Percentiles rank a stretch among this genome's conserved stretches.
Evolutionary conservation across 2,113 vertebrate genomes (phyloP).

Genomic region (Lamprologus lemairii): DNA sequence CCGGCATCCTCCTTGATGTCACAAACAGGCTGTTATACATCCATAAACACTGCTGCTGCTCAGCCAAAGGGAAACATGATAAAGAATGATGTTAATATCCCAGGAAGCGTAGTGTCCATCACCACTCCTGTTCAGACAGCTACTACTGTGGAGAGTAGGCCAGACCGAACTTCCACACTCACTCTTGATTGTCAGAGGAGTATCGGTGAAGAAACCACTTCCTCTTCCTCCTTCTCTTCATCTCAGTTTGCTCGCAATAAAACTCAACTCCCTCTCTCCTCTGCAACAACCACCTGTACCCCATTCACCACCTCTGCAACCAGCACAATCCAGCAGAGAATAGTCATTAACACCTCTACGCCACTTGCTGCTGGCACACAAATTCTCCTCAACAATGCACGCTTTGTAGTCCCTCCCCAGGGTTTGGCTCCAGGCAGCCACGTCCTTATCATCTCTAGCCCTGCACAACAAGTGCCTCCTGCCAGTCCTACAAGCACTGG

Average conservation of each 20-base stretch:
- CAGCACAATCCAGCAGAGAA: constrained; percentile 80
- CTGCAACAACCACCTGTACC: constrained; percentile 2
- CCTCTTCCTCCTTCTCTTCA: background rate
- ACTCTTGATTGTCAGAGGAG: constrained; percentile 8
- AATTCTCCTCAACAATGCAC: constrained; percentile 86
- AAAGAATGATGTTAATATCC: background rate
- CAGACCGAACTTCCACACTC: constrained; percentile 4
- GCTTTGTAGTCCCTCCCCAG: constrained; percentile 90
- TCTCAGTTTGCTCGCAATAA: background rate
- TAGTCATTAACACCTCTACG: constrained; percentile 87
- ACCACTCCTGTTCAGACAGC: constrained; percentile 17
- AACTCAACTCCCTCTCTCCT: background rate
- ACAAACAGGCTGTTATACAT: background rate
- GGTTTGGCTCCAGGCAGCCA: constrained; percentile 90
- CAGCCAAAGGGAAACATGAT: background rate
- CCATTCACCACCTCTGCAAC: constrained; percentile 34
- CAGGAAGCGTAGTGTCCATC: background rate
- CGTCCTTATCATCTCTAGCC: constrained; percentile 82
- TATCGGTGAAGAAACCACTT: background rate
- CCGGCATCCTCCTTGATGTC: constrained; percentile 11
- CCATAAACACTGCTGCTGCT: background rate
- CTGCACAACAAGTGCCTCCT: constrained; percentile 59
- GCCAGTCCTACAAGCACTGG: background rate
- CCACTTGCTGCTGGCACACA: constrained; percentile 91
- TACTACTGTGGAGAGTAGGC: background rate